A percentile compares a stretch with the other conserved stretches of the same genome.
These are phyloP conservation scores for Eulacestoma nigropectus DNA, from an alignment of 2,113 vertebrate species.

Conservation along the genomic window DNA sequence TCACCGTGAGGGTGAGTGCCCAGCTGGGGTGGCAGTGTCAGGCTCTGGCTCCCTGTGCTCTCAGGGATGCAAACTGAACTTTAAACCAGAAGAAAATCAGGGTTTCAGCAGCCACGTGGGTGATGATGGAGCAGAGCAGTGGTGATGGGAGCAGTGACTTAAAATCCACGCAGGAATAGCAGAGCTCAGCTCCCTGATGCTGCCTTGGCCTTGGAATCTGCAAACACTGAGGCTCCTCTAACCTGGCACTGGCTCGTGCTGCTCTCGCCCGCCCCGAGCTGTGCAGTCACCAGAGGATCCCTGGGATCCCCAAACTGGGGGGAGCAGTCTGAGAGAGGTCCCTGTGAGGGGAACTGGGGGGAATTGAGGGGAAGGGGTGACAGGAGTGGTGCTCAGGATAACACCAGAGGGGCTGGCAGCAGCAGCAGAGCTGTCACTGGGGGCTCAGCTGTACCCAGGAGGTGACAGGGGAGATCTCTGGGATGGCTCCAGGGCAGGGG, in stretches of 20 bases:
- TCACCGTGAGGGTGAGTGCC: not conserved
- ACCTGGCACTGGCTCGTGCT: not conserved
- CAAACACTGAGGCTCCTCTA: not conserved
- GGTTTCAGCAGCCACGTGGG: not conserved
- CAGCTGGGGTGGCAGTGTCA: not conserved
- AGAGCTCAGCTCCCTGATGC: not conserved
- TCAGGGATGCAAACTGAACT: not conserved
- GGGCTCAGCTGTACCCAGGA: not conserved
- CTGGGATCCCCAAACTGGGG: not conserved
- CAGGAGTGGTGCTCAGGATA: not conserved
- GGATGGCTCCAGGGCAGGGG: not conserved
- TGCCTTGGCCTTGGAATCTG: not conserved
- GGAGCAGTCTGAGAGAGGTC: not conserved
- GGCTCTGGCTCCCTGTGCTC: not conserved
- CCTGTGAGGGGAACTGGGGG: not conserved
- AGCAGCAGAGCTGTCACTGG: not conserved
- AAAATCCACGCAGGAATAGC: not conserved
- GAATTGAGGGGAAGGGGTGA: not conserved
- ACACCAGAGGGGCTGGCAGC: not conserved
- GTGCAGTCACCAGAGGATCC: not conserved
- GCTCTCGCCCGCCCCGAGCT: rapidly evolving
- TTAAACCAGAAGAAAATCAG: not conserved
- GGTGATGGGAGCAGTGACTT: not conserved
- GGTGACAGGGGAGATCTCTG: not conserved
- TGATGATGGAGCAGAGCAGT: not conserved